Evolutionary conservation across 2,113 vertebrate species (phyloP).

Genomic region (Oriolus oriolus): DNA sequence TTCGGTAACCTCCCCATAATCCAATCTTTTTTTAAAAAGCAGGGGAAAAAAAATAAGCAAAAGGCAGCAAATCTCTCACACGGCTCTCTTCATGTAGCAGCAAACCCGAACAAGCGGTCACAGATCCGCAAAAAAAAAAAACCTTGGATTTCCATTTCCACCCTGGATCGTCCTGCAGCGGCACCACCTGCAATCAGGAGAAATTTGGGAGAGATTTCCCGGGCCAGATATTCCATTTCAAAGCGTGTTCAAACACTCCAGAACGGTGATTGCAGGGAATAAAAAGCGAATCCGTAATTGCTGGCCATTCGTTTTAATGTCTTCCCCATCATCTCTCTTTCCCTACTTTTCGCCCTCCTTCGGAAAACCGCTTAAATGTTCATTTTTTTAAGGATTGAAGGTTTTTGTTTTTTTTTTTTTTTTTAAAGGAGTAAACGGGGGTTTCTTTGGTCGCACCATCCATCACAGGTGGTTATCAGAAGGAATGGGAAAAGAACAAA

Average conservation of each 20-base stretch:
- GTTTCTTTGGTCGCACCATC: background rate
- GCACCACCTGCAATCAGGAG: background rate
- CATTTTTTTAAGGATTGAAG: background rate
- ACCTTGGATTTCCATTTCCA: background rate
- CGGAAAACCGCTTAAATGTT: background rate
- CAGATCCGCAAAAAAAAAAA: background rate
- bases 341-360: background rate
- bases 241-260: background rate
- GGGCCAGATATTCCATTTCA: background rate
- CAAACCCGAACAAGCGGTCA: background rate
- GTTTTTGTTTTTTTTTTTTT: too few species aligned
- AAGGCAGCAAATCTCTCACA: background rate
- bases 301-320: background rate
- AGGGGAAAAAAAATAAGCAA: accelerated
- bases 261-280: background rate
- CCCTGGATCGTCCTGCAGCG: background rate
- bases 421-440: background rate
- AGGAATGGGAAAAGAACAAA: background rate
- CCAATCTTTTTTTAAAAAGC: background rate
- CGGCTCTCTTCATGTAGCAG: background rate
- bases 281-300: background rate
- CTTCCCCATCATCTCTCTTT: background rate
- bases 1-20: background rate
- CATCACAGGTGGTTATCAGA: background rate
- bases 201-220: background rate